Conservation (phyloP, 2,888 invertebrate genomes). For the Microplitis deprimator region DNA sequence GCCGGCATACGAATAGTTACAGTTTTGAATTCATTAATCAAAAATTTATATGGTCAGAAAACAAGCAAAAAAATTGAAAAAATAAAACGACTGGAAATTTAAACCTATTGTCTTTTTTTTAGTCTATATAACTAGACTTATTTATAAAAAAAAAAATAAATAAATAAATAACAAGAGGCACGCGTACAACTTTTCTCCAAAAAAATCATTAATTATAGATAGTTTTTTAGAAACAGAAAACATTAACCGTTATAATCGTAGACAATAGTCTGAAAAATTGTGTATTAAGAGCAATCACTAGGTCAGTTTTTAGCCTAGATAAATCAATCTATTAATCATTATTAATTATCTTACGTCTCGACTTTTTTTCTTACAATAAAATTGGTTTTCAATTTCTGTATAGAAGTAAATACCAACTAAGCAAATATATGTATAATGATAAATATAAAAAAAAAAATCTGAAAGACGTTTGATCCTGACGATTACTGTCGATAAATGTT, state of each 20-base stretch:
- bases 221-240: slow-evolving; percentile 53
- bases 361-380: no score
- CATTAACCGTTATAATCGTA: slow-evolving; percentile 54
- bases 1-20: slow-evolving; percentile 42
- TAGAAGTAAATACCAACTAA: no score
- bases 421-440: no score
- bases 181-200: slow-evolving; percentile 42
- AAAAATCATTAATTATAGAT: slow-evolving; percentile 59
- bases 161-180: slow-evolving; percentile 32
- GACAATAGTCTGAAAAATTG: slow-evolving; percentile 43
- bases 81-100: slow-evolving; percentile 37
- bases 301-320: no score
- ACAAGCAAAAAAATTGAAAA: slow-evolving; percentile 14
- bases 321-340: no score
- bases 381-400: no score
- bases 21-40: slow-evolving; percentile 59
- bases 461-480: no score
- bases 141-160: slow-evolving; percentile 11
- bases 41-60: slow-evolving; percentile 6
- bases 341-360: no score
- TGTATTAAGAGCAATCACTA: no score
- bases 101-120: slow-evolving; percentile 30
- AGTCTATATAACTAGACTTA: slow-evolving; percentile 1
- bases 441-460: no score
- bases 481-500: no score